These are phyloP conservation scores for Callipepla squamata DNA, from an alignment of 2,113 vertebrate species.

Conservation along the genomic window DNA sequence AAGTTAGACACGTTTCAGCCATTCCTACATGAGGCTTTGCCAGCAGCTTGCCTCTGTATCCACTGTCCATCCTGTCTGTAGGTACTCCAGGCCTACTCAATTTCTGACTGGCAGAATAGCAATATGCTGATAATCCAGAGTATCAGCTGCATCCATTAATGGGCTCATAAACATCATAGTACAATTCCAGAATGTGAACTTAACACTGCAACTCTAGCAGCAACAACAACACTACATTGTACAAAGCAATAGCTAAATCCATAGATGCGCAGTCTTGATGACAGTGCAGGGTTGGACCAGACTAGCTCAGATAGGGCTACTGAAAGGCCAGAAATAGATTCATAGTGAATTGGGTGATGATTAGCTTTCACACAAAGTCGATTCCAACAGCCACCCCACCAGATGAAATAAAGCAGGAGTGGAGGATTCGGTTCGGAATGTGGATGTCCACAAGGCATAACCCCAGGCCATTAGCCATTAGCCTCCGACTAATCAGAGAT, in stretches of 20 bases:
- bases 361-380: not conserved
- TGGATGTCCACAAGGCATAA: not conserved
- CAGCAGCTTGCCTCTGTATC: not conserved
- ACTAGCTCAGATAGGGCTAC: not conserved
- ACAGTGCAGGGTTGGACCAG: not conserved
- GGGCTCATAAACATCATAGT: not conserved
- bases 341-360: not conserved
- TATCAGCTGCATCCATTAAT: not conserved
- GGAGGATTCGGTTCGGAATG: not conserved
- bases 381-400: not conserved
- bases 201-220: not conserved
- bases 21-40: not conserved
- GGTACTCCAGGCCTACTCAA: not conserved
- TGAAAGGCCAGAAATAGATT: not conserved
- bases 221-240: not conserved
- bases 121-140: not conserved
- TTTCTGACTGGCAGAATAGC: not conserved
- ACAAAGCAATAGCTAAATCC: not conserved
- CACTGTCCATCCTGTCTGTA: not conserved
- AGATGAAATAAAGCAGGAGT: not conserved
- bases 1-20: not conserved
- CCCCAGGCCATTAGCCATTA: not conserved
- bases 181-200: not conserved
- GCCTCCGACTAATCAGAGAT: not conserved
- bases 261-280: not conserved